Evolutionary conservation across 1,140 invertebrate genomes (phyloP).

Genomic region (Drosophila trapezifrons): DNA sequence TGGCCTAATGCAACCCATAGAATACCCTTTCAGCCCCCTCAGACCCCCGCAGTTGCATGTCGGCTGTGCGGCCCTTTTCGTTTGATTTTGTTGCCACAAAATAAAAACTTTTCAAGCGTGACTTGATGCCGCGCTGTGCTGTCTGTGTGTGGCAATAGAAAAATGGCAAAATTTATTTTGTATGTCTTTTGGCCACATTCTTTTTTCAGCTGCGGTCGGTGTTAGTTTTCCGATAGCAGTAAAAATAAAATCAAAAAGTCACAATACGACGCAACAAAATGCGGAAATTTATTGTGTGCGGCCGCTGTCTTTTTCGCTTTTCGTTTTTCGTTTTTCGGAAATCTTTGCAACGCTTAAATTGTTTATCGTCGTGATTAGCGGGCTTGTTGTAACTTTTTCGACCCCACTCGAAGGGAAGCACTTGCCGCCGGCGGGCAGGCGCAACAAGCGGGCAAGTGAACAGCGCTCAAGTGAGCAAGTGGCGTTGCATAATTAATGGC

Average conservation of each 20-base stretch:
- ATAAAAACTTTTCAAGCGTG: constrained; percentile 81
- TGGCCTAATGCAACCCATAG: constrained; percentile 67
- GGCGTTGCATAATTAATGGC: constrained; percentile 70
- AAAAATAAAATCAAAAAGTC: constrained; percentile 46
- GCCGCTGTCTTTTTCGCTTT: constrained; percentile 41
- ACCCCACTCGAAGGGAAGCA: constrained; percentile 26
- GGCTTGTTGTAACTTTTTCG: constrained; percentile 67
- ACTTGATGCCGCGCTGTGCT: constrained; percentile 55
- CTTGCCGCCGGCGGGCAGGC: constrained; percentile 12
- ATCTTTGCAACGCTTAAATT: constrained; percentile 75
- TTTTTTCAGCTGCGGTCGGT: constrained; percentile 50
- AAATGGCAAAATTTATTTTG: constrained; percentile 71
- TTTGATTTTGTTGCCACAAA: constrained; percentile 79
- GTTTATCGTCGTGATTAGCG: constrained; percentile 79
- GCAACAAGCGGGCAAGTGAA: constrained; percentile 18
- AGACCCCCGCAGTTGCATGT: constrained; percentile 40
- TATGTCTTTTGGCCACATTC: constrained; percentile 66
- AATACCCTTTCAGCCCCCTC: background rate
- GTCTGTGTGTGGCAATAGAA: constrained; percentile 62
- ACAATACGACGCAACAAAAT: constrained; percentile 53
- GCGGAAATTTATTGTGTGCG: constrained; percentile 77
- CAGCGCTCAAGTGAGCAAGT: constrained; percentile 28
- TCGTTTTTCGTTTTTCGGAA: constrained; percentile 55
- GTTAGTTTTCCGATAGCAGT: constrained; percentile 68
- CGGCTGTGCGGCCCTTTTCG: constrained; percentile 62